Evolutionary conservation across 2,888 invertebrate genomes (phyloP).

Genomic region (Sarcophaga variegata): DNA sequence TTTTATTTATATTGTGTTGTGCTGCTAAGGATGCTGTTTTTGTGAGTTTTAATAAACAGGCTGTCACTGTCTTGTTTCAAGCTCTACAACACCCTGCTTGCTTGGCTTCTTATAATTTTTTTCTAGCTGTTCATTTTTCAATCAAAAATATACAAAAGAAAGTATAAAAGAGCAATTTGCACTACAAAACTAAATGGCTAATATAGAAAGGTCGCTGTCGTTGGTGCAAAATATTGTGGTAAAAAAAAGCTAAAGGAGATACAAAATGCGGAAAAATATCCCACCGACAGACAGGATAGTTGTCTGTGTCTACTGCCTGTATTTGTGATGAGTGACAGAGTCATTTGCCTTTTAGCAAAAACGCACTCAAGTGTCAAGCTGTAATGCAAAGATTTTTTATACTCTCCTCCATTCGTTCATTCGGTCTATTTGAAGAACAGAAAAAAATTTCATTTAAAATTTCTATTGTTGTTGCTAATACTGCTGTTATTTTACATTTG

Average conservation of each 20-base stretch:
- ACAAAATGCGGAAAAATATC: constrained; percentile 39
- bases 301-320: constrained; percentile 32
- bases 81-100: constrained; percentile 37
- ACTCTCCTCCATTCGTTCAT: not conserved
- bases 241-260: constrained; percentile 26
- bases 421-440: constrained; percentile 29
- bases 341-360: constrained; percentile 68
- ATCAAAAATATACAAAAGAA: constrained; percentile 49
- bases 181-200: constrained; percentile 59
- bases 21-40: constrained; percentile 47
- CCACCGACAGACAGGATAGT: constrained; percentile 28
- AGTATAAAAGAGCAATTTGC: constrained; percentile 20
- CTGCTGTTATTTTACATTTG: constrained; percentile 42
- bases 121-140: constrained; percentile 43
- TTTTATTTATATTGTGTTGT: constrained; percentile 6
- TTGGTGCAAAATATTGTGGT: constrained; percentile 26
- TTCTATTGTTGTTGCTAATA: constrained; percentile 43
- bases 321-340: constrained; percentile 60
- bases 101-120: constrained; percentile 29
- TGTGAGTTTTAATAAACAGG: constrained; percentile 66
- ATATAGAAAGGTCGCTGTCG: constrained; percentile 54
- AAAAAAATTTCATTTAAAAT: constrained; percentile 15
- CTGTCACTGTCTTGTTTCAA: constrained; percentile 63
- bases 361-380: constrained; percentile 65
- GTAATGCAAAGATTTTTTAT: constrained; percentile 53